Evolutionary conservation across 2,113 vertebrate genomes (phyloP), one percentile per base, ranked within the genome.

Genomic region (Aythya baeri): DNA sequence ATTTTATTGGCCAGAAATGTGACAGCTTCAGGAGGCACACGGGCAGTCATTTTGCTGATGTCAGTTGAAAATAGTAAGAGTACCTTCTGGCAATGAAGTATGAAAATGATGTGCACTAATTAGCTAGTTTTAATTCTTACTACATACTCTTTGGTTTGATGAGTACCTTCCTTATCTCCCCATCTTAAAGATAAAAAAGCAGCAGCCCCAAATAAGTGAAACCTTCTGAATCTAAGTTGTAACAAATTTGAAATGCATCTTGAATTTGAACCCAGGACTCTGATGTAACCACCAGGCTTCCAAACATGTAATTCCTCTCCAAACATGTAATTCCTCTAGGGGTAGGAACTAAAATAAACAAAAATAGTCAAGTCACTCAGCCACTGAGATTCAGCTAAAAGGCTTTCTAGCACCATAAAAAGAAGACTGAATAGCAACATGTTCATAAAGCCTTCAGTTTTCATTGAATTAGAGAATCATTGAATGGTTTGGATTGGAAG

Each of bases 321-420:
- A 34, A 74, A 41, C 36, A 67, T 0, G 0, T 21, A 17, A 77
- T 57, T 70, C 0, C 10, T 6, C 46, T 29, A 50, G 1, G 17
- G 6, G 46, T 85, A 88, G 13, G 14, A 85, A 67, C 34, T 67
- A 59, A 36, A 55, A 27, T 32, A 11, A 1, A 17, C 17, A n/a
- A 1, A 26, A 66, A 34, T 62, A 17, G 5, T 4, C 8, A 57
- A 12, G 17, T 58, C 6, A 2, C 11, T 52, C 44, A 12, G 27
- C 83, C 18, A 32, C 18, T 49, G 57, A 84, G 79, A 89, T 85
- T 11, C n/a, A 89, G 46, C 16, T 79, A 27, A 66, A 91, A 94
- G 15, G 2, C 7, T 86, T 94, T 12, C 57, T 46, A 29, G 27
- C 1, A 0, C 23, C 29, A 5, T 49, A 85, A 89, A 16, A 26